Evolutionary conservation across 2,113 vertebrate genomes (phyloP), one percentile per base, ranked within the genome.

Genomic region (Cranoglanis bouderius): DNA sequence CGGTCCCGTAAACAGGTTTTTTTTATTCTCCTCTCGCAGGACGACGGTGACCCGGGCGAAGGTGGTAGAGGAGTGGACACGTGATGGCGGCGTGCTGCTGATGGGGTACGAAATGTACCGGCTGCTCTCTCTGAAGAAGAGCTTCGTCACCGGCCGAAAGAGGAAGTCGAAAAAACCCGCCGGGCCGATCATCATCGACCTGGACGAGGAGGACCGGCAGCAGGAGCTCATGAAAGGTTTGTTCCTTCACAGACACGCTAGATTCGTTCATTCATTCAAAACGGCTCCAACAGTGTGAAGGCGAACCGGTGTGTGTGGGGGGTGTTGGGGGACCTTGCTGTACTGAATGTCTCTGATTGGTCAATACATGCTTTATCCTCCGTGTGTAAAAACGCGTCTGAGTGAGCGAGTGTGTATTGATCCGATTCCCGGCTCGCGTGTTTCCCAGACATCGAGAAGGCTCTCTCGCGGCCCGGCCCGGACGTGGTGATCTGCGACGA

Each of bases 21-120:
- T 24, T 59, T 67, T 18, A 19, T 18, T 40, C 38, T 43, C 21
- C 24, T 46, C 1, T 0, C 80, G 16, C 90, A 99, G 98, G 94
- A 98, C 98, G 0, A 99, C 98, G 10, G 92, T 96, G 91, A 97
- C 97, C 57, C 97, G 98, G 90, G 97, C 98, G 82, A 99, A 98
- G 92, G 98, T 99, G 88, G 97, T 99, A 92, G 96, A 97, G 90
- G 97, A 98, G 80, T 99, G 98, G 98, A 96, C 97, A 59, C 95
- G 95, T 84, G 97, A 97, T 26, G 98, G 98, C 55, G 98, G 98
- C 14, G 98, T 99, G 90, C 93, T 99, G 93, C 96, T 99, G 88
- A 98, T 99, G 98, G 98, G 98, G 3, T 99, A 99, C 0, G 98
- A 99, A 94, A 99, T 99, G 98, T 99, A 98, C 93, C 97, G 98